Evolutionary conservation across 2,888 invertebrate species (phyloP).

Genomic region (Synanthedon myopaeformis): DNA sequence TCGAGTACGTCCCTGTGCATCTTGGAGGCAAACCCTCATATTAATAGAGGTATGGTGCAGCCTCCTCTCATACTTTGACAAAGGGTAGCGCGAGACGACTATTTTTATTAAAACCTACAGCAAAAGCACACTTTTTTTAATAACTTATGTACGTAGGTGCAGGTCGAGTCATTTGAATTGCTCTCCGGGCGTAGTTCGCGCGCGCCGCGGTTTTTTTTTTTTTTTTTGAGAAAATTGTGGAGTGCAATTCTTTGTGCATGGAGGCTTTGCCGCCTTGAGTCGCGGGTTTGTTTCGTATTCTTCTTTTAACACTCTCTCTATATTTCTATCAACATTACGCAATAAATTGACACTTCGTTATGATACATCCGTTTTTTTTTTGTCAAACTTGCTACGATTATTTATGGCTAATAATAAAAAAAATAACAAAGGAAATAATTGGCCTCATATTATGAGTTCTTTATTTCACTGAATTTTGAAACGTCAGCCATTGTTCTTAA

Average conservation of each 20-base stretch:
- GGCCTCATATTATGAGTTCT: no score
- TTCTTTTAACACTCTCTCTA: conserved; percentile 1
- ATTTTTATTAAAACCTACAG: conserved; percentile 69
- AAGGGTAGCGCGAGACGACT: conserved; percentile 63
- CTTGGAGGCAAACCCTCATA: conserved; percentile 50
- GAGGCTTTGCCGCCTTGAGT: conserved; percentile 40
- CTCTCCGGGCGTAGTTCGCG: conserved; percentile 36
- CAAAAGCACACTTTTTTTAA: conserved; percentile 67
- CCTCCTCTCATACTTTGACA: conserved; percentile 62
- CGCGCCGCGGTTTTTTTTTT: conserved; percentile 39
- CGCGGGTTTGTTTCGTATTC: conserved; percentile 30
- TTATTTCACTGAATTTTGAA: no score
- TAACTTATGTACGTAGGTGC: conserved; percentile 61
- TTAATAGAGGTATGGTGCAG: conserved; percentile 56
- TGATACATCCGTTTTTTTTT: neutral
- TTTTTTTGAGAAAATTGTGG: conserved; percentile 50
- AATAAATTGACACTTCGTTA: neutral
- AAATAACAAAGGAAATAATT: no score
- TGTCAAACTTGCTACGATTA: no score
- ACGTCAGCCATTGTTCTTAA: no score
- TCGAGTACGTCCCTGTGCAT: conserved; percentile 44
- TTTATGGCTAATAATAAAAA: no score
- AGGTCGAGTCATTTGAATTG: conserved; percentile 40
- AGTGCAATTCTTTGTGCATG: conserved; percentile 46
- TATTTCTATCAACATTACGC: neutral